Base-by-base conservation (phyloP, 2,113 vertebrate species). In the Prietella phreatophila region DNA sequence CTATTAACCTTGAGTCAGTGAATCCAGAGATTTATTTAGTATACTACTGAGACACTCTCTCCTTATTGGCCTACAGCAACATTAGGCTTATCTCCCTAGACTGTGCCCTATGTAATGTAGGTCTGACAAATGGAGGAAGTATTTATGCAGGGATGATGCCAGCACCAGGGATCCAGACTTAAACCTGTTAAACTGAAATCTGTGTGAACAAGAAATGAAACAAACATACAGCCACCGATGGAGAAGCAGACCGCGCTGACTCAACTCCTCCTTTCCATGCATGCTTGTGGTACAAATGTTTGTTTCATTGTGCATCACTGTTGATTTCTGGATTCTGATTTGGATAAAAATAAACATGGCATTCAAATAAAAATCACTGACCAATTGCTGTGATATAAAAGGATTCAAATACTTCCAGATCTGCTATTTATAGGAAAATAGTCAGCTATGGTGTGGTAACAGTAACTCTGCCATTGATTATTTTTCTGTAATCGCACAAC, bases 151-250 rank as follows among this genome's bases (percentile, higher is more conserved):
- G 79, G 80, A 85, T 90, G 85, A 93, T 93, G 90, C 42, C 60
- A 82, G 83, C 17, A 85, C 85, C 91, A 89, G 71, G 84, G 39
- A 89, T 50, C 84, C 86, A 88, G 86, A 90, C 86, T 80, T 85
- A 91, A 86, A 87, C 93, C 89, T 91, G 88, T 84, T 79, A 84
- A 88, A 69, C 87, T 92, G 33, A 73, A 42, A 60, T 85, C 20
- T 60, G 84, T 87, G 86, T 91, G 88, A 79, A 89, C 91, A 94
- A 94, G 94, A 95, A 94, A 94, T 95, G 87, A 94, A 92, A 92
- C 93, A 95, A 94, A 86, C 30, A 76, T 90, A 88, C 89, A 88
- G 90, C 93, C 92, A 91, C 69, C 61, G 87, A 67, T 88, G 84
- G 84, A 83, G 86, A 90, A 88, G 90, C 30, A 87, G 71, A 80